Evolutionary conservation across 2,888 invertebrate genomes (phyloP).

Genomic region (Rotaria macrura): DNA sequence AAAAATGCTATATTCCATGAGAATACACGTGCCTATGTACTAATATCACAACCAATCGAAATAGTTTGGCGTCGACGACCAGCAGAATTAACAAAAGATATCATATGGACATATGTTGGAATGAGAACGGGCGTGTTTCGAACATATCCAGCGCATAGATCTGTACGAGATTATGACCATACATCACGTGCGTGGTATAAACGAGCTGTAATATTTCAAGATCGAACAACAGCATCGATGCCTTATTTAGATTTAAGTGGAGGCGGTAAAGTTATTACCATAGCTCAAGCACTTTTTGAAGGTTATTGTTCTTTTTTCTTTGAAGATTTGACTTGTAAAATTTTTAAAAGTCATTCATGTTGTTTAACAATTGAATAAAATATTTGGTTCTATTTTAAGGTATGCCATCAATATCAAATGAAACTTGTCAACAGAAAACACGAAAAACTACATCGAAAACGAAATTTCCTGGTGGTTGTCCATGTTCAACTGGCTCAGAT

Average conservation of each 20-base stretch:
- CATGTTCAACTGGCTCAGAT: slow-evolving; percentile 41
- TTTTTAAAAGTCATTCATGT: too few relatives aligned
- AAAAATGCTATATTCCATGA: slow-evolving; percentile 23
- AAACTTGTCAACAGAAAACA: slow-evolving; percentile 26
- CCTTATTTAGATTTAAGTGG: slow-evolving; percentile 51
- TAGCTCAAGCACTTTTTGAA: slow-evolving; percentile 51
- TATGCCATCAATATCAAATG: slow-evolving; percentile 37
- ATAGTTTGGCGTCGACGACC: slow-evolving; percentile 45
- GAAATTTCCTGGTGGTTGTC: slow-evolving; percentile 46
- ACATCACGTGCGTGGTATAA: slow-evolving; percentile 50
- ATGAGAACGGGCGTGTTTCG: slow-evolving; percentile 50
- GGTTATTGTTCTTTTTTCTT: too few relatives aligned
- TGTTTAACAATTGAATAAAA: too few relatives aligned
- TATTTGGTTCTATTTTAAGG: background rate
- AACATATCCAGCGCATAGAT: slow-evolving; percentile 50
- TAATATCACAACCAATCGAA: slow-evolving; percentile 50
- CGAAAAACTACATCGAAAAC: background rate
- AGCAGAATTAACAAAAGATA: slow-evolving; percentile 48
- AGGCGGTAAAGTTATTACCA: slow-evolving; percentile 50
- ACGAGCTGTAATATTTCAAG: slow-evolving; percentile 45
- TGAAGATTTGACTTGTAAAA: too few relatives aligned
- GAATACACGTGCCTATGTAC: slow-evolving; percentile 44
- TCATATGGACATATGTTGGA: slow-evolving; percentile 42
- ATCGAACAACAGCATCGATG: slow-evolving; percentile 49
- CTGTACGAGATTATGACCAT: slow-evolving; percentile 48